Base-by-base conservation (phyloP, 2,888 invertebrate genomes). In the Tetragonula carbonaria region DNA sequence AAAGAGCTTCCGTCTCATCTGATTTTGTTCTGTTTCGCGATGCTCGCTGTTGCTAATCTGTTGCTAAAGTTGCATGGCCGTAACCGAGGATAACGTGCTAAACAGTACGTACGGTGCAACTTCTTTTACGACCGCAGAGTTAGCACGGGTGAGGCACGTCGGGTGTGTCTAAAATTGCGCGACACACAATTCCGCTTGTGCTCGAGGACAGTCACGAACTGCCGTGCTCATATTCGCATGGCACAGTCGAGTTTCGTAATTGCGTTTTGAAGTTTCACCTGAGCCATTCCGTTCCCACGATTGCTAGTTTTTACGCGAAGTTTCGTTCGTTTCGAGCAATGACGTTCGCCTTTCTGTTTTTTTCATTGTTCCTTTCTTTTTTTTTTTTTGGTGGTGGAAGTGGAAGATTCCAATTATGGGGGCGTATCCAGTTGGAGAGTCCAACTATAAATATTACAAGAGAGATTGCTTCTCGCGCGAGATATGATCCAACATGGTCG, bases 101-200 rank as follows among this genome's bases (percentile, higher is more conserved):
- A 51, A 23, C 38, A 2, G 28, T 11, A 65, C 11, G 28, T 11
- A 65, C 11, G 53, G 16, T 71, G 65, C 57, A 51, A 66, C 55
- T 76, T 57, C 57, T 71, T 70, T 38, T 23, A 72, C 57, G 63
- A 73, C 65, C 67, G n/a, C 33, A 33, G 16, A 68, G 51, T 72
- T 67, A 68, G 63, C 57, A 14, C 51, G 62, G 21, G 28, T 55
- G 74, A 45, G 23, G 50, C 67, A 28, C 66, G 74, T 67, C n/a
- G 28, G 76, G 63, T 65, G 80, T 77, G 80, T 74, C 23, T 65
- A 77, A 80, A 86, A 84, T 80, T 70, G 63, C 68, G 73, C 45
- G 45, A 45, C 45, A 45, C 8, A 75, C 8, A 75, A 65, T 23
- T 23, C 78, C 71, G 78, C 55, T 33, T 66, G 51, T 75, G 75